Evolutionary conservation across 2,797 vertebrate species (phyloP).

Genomic region (Paratrypauchen microcephalus): DNA sequence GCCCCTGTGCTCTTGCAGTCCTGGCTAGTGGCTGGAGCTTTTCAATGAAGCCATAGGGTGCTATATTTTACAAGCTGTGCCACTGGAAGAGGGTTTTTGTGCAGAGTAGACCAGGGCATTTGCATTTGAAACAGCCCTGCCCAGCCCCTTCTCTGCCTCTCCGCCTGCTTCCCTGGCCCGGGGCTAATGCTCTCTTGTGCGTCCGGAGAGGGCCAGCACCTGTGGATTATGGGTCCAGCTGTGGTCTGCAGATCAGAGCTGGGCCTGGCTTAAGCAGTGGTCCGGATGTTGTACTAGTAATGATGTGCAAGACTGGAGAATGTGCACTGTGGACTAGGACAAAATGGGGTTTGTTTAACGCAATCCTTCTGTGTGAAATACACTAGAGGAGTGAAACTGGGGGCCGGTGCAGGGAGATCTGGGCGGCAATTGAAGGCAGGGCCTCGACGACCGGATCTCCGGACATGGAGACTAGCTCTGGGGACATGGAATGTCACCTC

Average conservation of each 20-base stretch:
- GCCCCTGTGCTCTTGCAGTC: slow-evolving; percentile 57
- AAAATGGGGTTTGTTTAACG: background rate
- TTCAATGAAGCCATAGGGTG: slow-evolving; percentile 72
- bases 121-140: slow-evolving; percentile 77
- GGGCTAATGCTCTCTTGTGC: slow-evolving; percentile 75
- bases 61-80: slow-evolving; percentile 76
- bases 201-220: slow-evolving; percentile 69
- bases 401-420: no score
- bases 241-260: slow-evolving; percentile 50
- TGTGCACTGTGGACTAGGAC: background rate
- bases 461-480: no score
- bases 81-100: slow-evolving; percentile 69
- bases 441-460: background rate
- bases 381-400: background rate
- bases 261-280: slow-evolving; percentile 40
- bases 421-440: no score
- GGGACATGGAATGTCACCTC: no score
- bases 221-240: slow-evolving; percentile 73
- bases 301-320: slow-evolving; percentile 68
- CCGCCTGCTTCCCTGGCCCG: slow-evolving; percentile 65
- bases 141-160: slow-evolving; percentile 63
- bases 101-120: slow-evolving; percentile 66
- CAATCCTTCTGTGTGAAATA: background rate
- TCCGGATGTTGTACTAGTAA: slow-evolving; percentile 52
- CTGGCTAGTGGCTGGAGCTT: slow-evolving; percentile 64